phyloP scores from a whole-genome alignment of 2,888 invertebrate genomes.

The Toxonevra muliebris region DNA sequence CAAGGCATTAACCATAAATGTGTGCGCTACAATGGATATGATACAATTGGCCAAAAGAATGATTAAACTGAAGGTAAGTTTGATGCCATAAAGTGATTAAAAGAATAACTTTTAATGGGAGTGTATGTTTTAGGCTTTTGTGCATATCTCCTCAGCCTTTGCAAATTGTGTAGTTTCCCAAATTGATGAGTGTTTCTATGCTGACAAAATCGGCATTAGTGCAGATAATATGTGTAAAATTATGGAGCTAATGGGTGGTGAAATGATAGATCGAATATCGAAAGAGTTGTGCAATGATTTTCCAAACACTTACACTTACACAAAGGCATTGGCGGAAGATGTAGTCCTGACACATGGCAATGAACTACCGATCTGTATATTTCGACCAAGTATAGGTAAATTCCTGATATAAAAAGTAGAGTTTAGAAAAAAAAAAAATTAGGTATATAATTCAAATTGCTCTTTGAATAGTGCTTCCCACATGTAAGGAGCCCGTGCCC shows the following conservation, averaged over 20 bases:
- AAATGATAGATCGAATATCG: conserved; percentile 56
- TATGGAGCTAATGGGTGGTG: conserved; percentile 55
- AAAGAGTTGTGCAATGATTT: conserved; percentile 48
- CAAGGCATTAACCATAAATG: conserved; percentile 75
- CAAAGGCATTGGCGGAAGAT: conserved; percentile 76
- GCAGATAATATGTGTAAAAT: conserved; percentile 56
- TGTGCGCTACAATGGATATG: conserved; percentile 73
- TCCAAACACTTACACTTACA: conserved; percentile 78
- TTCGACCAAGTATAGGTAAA: conserved; percentile 74
- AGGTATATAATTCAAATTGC: conserved; percentile 17
- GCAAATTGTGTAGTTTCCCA: conserved; percentile 69
- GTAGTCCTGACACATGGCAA: conserved; percentile 68
- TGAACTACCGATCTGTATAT: conserved; percentile 72
- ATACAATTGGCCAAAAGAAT: conserved; percentile 72
- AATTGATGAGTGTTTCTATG: conserved; percentile 63
- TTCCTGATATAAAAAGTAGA: conserved; percentile 18
- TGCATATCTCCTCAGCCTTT: conserved; percentile 76
- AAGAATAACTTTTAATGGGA: too few relatives aligned
- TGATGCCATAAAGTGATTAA: too few relatives aligned
- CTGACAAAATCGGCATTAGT: conserved; percentile 50
- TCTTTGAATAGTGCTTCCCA: conserved; percentile 61
- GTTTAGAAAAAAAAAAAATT: not conserved
- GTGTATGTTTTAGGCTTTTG: conserved; percentile 61
- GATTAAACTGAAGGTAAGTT: conserved; percentile 69
- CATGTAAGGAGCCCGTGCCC: conserved; percentile 67